Base-by-base conservation (phyloP, 2,888 invertebrate genomes). In the Drosophila barbarae region DNA sequence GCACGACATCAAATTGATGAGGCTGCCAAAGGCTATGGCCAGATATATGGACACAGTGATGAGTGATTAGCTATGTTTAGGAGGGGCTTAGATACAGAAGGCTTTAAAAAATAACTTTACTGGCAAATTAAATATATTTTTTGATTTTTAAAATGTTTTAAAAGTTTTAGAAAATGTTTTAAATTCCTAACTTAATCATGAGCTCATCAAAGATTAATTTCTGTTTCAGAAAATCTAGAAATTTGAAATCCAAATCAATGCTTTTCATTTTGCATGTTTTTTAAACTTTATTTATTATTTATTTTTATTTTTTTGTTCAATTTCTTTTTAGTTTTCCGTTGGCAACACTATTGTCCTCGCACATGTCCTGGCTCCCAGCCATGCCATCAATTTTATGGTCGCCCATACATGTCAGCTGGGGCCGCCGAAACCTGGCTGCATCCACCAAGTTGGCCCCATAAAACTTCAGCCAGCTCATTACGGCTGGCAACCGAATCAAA, bases 1-100 rank as follows among this genome's bases (percentile, higher is more conserved):
- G 78, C 72, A 73, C 68, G 54, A 71, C 83, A 77, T 76, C 76
- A 80, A 80, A 80, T 80, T 83, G 83, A 80, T 80, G 79, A 77
- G 71, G 55, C 76, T 72, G 76, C 74, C 74, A 65, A 65, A 50
- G 72, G 39, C 50, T 66, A 53, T 57, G 76, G 63, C 67, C 72
- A 44, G 47, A 59, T 73, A 76, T 57, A 67, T 61, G 59, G 60
- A 39, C 36, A 51, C 52, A 67, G 57, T 28, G 57, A 5, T 60
- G 59, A 12, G 26, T 0, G 18, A 39, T 39, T 39, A 26, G 46
- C 58, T 21, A 21, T n/a, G 49, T 47, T 30, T 8, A 18, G 18
- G 5, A 2, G 18, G 18, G 30, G 12, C 30, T 18, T 18, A 13
- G 7, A 5, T 7, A 0, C 1, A 7, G 2, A 30, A 18, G 18